Evolutionary conservation across 1,140 invertebrate species (phyloP).

Genomic region (Marisa cornuarietis): DNA sequence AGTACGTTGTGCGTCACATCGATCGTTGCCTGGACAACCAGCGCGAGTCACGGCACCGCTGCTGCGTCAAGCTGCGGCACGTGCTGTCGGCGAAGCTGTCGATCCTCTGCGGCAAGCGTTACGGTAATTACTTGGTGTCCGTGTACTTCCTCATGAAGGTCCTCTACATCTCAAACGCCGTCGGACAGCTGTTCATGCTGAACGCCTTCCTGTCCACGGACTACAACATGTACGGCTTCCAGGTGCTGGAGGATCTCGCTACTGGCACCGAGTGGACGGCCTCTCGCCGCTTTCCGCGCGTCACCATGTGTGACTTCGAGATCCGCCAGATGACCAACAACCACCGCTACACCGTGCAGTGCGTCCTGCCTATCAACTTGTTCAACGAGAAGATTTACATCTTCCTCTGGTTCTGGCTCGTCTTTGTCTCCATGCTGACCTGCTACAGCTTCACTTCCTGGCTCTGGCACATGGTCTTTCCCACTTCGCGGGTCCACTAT

Average conservation of each 20-base stretch:
- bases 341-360: constrained; percentile 69
- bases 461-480: constrained; percentile 63
- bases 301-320: constrained; percentile 71
- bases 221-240: constrained; percentile 68
- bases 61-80: constrained; percentile 59
- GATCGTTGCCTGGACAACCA: constrained; percentile 64
- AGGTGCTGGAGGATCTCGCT: constrained; percentile 67
- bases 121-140: constrained; percentile 68
- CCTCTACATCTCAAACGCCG: constrained; percentile 68
- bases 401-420: constrained; percentile 71
- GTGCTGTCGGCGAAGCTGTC: constrained; percentile 60
- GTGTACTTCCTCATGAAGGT: constrained; percentile 69
- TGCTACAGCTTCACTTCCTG: constrained; percentile 63
- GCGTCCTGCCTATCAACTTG: constrained; percentile 70
- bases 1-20: constrained; percentile 64
- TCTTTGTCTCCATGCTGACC: constrained; percentile 68
- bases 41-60: constrained; percentile 57
- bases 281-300: constrained; percentile 67
- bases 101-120: constrained; percentile 64
- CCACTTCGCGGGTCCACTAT: constrained; percentile 62
- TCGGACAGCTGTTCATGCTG: constrained; percentile 70
- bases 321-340: constrained; percentile 68
- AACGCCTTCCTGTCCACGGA: constrained; percentile 69
- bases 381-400: constrained; percentile 72
- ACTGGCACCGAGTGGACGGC: constrained; percentile 65